phyloP scores from a whole-genome alignment of 2,113 vertebrate genomes.

The Tor tambroides region DNA sequence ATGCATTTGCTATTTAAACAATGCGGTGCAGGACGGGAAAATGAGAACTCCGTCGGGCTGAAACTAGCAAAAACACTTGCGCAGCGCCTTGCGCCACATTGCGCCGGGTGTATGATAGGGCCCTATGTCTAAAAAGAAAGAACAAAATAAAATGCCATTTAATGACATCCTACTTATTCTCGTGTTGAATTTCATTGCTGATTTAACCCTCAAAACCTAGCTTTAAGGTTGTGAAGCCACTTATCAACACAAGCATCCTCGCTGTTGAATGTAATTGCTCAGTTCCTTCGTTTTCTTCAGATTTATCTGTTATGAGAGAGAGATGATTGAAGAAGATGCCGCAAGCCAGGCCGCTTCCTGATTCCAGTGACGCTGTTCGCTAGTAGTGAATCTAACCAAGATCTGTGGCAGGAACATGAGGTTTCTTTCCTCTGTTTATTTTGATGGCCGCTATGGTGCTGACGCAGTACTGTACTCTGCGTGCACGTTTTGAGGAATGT shows the following conservation, averaged over 20 bases:
- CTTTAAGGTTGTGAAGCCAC: neutral
- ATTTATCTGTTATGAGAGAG: neutral
- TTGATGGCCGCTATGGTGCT: neutral
- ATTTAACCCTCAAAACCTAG: neutral
- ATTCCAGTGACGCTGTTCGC: slow-evolving; percentile 4
- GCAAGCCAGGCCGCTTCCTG: neutral
- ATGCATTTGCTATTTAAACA: too few species aligned
- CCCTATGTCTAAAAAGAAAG: neutral
- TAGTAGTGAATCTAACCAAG: neutral
- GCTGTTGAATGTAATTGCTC: slow-evolving; percentile 13
- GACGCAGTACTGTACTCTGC: neutral
- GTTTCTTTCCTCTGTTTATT: slow-evolving; percentile 28
- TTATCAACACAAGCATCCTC: slow-evolving; percentile 3
- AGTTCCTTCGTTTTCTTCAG: slow-evolving; percentile 17
- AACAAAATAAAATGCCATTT: neutral
- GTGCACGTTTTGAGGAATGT: neutral
- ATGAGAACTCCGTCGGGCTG: too few species aligned
- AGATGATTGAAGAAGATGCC: neutral
- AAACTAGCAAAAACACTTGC: too few species aligned
- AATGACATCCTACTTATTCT: neutral
- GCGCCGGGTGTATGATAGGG: too few species aligned
- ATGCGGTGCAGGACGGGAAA: too few species aligned
- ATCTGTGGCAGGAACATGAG: neutral
- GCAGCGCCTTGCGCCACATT: too few species aligned
- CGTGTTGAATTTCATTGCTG: slow-evolving; percentile 14